Evolutionary conservation across 1,140 invertebrate species (phyloP).

Genomic region (Saxidomus purpurata): DNA sequence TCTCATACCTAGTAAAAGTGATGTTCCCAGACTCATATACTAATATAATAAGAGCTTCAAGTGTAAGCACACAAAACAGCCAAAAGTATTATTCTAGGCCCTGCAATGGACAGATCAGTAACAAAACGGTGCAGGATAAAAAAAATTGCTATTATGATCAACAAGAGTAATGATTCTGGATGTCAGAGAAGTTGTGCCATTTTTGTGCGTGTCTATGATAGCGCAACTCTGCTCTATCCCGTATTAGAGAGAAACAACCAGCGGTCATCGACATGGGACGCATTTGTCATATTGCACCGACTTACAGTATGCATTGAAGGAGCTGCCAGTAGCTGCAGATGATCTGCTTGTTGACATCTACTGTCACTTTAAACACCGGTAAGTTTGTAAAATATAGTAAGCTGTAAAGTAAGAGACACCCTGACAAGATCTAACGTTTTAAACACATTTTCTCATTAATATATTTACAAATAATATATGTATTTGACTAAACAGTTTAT

Average conservation of each 20-base stretch:
- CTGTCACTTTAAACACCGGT: slow-evolving; percentile 52
- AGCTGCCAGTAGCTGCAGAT: slow-evolving; percentile 14
- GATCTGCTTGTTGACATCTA: slow-evolving; percentile 39
- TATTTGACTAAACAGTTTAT: no score
- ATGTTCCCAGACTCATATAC: slow-evolving; percentile 32
- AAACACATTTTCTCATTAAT: no score
- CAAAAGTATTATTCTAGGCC: slow-evolving; percentile 55
- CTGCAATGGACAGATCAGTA: slow-evolving; percentile 1
- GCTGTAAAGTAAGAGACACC: no score
- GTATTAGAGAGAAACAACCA: slow-evolving; percentile 45
- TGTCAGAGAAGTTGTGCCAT: slow-evolving; percentile 41
- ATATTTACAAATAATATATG: no score
- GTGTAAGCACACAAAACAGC: slow-evolving; percentile 57
- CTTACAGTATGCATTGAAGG: slow-evolving; percentile 25
- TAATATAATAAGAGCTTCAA: neutral
- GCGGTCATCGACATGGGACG: slow-evolving; percentile 33
- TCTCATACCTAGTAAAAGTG: slow-evolving; percentile 41
- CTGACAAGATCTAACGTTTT: no score
- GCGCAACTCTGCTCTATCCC: slow-evolving; percentile 40
- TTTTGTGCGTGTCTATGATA: slow-evolving; percentile 8
- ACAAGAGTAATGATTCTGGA: slow-evolving; percentile 43
- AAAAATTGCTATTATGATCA: slow-evolving; percentile 18
- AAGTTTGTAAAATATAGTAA: neutral
- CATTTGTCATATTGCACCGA: slow-evolving; percentile 46
- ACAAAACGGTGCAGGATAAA: neutral